Evolutionary conservation across 2,797 vertebrate species (phyloP).

Genomic region (Chiloscyllium punctatum): DNA sequence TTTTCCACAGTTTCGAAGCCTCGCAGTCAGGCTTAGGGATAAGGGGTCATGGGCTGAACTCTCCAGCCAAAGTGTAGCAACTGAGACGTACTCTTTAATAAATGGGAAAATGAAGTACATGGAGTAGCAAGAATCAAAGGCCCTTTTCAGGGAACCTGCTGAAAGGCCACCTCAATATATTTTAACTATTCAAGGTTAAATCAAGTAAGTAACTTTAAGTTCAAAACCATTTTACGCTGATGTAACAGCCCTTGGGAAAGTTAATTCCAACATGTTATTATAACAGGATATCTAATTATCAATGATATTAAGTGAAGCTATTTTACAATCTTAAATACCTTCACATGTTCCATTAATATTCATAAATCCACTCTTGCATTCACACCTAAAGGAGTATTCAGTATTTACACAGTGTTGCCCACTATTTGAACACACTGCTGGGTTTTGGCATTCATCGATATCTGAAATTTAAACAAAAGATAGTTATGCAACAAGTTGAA

Average conservation of each 20-base stretch:
- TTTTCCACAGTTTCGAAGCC: background rate
- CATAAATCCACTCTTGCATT: background rate
- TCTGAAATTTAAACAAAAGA: background rate
- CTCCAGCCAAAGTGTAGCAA: background rate
- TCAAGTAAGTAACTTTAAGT: background rate
- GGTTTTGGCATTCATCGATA: constrained; percentile 19
- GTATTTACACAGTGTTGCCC: constrained; percentile 8
- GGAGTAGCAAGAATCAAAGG: background rate
- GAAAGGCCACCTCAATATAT: background rate
- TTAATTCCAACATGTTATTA: background rate
- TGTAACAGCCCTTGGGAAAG: background rate
- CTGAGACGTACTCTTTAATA: background rate
- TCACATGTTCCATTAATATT: background rate
- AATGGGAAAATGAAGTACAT: background rate
- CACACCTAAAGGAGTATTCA: background rate
- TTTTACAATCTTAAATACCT: background rate
- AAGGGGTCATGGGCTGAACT: background rate
- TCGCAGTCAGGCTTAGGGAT: background rate
- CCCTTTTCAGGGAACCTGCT: background rate
- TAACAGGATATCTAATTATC: background rate
- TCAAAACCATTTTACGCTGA: background rate
- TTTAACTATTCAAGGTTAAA: background rate
- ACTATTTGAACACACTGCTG: background rate
- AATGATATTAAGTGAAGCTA: background rate
- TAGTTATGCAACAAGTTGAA: background rate